Evolutionary conservation across 1,140 invertebrate species (phyloP).

Genomic region (Pectinophora gossypiella): DNA sequence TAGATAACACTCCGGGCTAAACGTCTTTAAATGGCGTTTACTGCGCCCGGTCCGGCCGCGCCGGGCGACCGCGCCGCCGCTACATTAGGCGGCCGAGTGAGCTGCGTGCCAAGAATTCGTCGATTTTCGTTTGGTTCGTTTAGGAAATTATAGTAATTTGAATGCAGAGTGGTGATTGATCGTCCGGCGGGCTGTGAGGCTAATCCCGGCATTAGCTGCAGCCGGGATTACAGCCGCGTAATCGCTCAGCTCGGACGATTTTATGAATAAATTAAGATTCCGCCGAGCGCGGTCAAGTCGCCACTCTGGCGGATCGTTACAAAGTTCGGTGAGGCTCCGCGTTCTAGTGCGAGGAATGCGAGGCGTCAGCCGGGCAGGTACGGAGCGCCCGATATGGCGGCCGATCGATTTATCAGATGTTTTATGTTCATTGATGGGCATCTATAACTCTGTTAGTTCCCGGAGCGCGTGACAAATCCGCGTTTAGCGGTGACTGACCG

Average conservation of each 20-base stretch:
- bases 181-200: background rate
- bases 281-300: too few relatives aligned
- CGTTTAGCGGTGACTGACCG: background rate
- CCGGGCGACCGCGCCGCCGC: too few relatives aligned
- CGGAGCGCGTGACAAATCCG: slow-evolving; percentile 1
- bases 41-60: too few relatives aligned
- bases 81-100: too few relatives aligned
- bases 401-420: slow-evolving; percentile 1
- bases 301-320: too few relatives aligned
- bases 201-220: background rate
- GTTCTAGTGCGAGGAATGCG: background rate
- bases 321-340: too few relatives aligned
- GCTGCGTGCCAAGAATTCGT: too few relatives aligned
- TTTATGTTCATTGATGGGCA: background rate
- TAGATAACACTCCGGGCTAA: background rate
- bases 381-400: background rate
- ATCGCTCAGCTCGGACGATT: background rate
- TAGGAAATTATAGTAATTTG: slow-evolving; percentile 19
- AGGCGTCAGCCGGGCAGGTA: background rate
- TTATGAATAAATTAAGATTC: too few relatives aligned
- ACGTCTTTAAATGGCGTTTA: background rate
- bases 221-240: background rate
- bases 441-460: background rate
- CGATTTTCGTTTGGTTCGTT: background rate
- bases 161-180: slow-evolving; percentile 8